phyloP scores from a whole-genome alignment of 1,140 invertebrate genomes.

The Pemphigus obesinymphae region DNA sequence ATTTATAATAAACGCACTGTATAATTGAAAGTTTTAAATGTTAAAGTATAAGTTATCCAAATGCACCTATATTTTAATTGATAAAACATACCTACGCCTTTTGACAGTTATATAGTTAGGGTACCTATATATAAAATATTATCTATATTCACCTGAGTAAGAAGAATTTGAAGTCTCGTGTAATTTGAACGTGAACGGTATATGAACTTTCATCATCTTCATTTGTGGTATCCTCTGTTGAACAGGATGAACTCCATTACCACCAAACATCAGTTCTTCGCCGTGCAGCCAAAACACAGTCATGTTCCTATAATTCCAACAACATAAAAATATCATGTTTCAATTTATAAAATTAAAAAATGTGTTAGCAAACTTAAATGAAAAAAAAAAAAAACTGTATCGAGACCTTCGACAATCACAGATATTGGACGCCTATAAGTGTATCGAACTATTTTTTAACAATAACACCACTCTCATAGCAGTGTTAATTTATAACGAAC shows the following conservation, averaged over 20 bases:
- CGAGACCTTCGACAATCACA: background rate
- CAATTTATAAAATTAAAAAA: too few species aligned
- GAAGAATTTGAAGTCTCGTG: conserved; percentile 58
- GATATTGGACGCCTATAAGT: too few species aligned
- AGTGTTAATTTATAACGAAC: too few species aligned
- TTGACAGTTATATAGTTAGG: background rate
- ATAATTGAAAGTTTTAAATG: background rate
- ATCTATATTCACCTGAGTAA: conserved; percentile 45
- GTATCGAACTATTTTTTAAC: too few species aligned
- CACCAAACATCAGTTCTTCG: conserved; percentile 63
- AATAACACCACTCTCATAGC: too few species aligned
- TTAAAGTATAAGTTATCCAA: background rate
- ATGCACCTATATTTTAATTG: conserved; percentile 2
- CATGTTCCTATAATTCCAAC: conserved; percentile 60
- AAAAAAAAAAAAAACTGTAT: background rate
- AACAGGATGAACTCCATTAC: conserved; percentile 53
- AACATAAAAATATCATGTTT: background rate
- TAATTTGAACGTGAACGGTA: conserved; percentile 72
- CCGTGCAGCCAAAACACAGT: conserved; percentile 66
- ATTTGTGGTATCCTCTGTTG: conserved; percentile 65
- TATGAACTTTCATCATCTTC: conserved; percentile 74
- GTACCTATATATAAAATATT: background rate
- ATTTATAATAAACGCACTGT: background rate
- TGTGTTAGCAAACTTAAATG: background rate
- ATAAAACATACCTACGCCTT: background rate